These are phyloP conservation scores for Trichacis sp. DNA, from an alignment of 2,888 invertebrate species.

Conservation along the genomic window DNA sequence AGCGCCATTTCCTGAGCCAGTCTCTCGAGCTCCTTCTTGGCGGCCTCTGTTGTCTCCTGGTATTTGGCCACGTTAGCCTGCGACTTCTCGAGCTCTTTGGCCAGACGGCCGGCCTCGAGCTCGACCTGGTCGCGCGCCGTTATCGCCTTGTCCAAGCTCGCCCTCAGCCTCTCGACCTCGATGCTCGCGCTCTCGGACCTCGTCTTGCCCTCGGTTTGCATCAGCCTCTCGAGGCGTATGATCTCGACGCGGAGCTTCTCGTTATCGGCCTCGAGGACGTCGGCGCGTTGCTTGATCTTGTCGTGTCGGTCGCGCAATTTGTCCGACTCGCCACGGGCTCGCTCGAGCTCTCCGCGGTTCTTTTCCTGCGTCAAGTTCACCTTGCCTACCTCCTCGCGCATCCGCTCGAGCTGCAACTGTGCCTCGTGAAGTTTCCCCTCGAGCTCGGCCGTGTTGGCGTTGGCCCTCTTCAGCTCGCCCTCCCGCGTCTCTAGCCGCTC, in stretches of 20 bases:
- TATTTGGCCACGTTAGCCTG: conserved; percentile 86
- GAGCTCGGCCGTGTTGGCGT: conserved; percentile 76
- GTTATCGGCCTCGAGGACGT: conserved; percentile 79
- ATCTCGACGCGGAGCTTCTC: conserved; percentile 81
- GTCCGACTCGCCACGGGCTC: conserved; percentile 89
- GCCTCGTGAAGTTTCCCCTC: conserved; percentile 83
- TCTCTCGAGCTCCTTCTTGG: conserved; percentile 86
- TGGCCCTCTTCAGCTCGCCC: conserved; percentile 78
- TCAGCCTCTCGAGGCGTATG: conserved; percentile 75
- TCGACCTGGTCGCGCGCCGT: conserved; percentile 86
- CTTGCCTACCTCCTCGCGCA: conserved; percentile 83
- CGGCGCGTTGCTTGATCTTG: conserved; percentile 80
- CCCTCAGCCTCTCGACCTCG: conserved; percentile 86
- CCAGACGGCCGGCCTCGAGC: conserved; percentile 85
- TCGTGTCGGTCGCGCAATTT: conserved; percentile 89
- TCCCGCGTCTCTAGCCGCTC: conserved; percentile 83
- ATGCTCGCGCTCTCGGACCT: conserved; percentile 72
- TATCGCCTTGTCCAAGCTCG: conserved; percentile 87
- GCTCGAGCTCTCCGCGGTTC: conserved; percentile 83
- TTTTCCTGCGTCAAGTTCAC: conserved; percentile 82
- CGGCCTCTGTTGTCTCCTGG: conserved; percentile 85
- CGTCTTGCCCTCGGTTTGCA: conserved; percentile 70
- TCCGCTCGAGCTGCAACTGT: conserved; percentile 83
- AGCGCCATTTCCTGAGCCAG: conserved; percentile 85
- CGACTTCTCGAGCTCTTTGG: conserved; percentile 88